Conservation (phyloP, 2,113 vertebrate genomes). For the Rhynchopsitta pachyrhyncha region DNA sequence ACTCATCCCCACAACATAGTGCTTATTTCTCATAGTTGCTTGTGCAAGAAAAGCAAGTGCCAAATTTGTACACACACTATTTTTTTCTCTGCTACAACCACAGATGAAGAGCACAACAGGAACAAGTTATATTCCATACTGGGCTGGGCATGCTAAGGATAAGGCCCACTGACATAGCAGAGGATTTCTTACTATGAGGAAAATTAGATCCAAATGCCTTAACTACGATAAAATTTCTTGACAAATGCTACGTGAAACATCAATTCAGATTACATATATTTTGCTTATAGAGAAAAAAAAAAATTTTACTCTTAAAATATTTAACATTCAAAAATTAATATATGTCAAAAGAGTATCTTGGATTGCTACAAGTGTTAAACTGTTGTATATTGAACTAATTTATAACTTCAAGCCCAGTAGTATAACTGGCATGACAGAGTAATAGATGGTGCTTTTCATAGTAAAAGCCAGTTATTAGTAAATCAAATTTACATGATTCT, state of each 20-base stretch:
- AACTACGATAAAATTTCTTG: constrained; percentile 9
- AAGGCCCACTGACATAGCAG: constrained; percentile 30
- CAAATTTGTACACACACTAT: neutral
- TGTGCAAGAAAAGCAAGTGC: constrained; percentile 52
- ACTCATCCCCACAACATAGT: neutral
- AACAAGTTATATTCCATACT: neutral
- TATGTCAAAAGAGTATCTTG: constrained; percentile 12
- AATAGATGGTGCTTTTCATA: neutral
- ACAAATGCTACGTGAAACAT: constrained; percentile 50
- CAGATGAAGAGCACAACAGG: constrained; percentile 16
- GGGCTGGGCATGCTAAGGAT: constrained; percentile 20
- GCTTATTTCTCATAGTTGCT: constrained; percentile 39
- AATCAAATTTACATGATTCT: neutral
- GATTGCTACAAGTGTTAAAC: constrained; percentile 47
- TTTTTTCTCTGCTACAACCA: constrained; percentile 9
- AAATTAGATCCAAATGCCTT: constrained; percentile 43
- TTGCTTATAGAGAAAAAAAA: constrained; percentile 49
- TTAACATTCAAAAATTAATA: constrained; percentile 51
- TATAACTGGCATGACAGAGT: constrained; percentile 1
- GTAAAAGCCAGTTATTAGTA: neutral
- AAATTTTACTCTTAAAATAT: constrained; percentile 31
- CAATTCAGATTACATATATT: constrained; percentile 38
- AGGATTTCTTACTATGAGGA: constrained; percentile 24
- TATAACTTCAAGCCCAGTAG: neutral
- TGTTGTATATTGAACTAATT: neutral